Percentiles rank a stretch among this genome's conserved stretches.
Conservation (phyloP, 2,113 vertebrate species). For the Labeo rohita region DNA sequence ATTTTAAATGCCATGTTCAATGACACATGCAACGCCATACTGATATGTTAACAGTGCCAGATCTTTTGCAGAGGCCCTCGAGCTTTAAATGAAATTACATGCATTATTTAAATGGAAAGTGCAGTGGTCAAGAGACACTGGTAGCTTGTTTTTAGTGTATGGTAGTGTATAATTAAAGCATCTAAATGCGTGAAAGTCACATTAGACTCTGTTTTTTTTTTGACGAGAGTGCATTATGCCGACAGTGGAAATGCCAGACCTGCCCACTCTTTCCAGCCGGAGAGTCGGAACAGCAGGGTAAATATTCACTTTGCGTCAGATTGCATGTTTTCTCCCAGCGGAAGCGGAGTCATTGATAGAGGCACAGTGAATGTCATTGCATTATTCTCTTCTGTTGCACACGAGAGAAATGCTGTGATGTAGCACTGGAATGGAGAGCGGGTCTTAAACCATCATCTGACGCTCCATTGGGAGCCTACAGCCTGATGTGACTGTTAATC, state of each 20-base stretch:
- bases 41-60: constrained; percentile 17
- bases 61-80: not conserved
- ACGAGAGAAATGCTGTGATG: not conserved
- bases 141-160: not conserved
- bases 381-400: constrained; percentile 31
- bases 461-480: not conserved
- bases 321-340: constrained; percentile 19
- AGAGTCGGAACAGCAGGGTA: constrained; percentile 30
- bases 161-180: constrained; percentile 23
- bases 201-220: not conserved
- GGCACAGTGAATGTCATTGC: constrained; percentile 11
- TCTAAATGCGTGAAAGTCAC: constrained; percentile 7
- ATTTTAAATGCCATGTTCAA: constrained; percentile 30
- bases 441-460: constrained; percentile 9
- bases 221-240: constrained; percentile 20
- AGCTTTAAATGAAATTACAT: not conserved
- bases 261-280: constrained; percentile 30
- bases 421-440: not conserved
- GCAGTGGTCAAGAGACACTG: not conserved
- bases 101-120: not conserved
- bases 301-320: constrained; percentile 44
- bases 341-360: constrained; percentile 27
- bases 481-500: not conserved
- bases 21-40: not conserved
- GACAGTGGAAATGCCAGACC: constrained; percentile 50